A percentile compares a stretch with the other conserved stretches of the same genome.
These are phyloP conservation scores for Corythaixoides concolor DNA, from an alignment of 2,113 vertebrate genomes.

Conservation along the genomic window DNA sequence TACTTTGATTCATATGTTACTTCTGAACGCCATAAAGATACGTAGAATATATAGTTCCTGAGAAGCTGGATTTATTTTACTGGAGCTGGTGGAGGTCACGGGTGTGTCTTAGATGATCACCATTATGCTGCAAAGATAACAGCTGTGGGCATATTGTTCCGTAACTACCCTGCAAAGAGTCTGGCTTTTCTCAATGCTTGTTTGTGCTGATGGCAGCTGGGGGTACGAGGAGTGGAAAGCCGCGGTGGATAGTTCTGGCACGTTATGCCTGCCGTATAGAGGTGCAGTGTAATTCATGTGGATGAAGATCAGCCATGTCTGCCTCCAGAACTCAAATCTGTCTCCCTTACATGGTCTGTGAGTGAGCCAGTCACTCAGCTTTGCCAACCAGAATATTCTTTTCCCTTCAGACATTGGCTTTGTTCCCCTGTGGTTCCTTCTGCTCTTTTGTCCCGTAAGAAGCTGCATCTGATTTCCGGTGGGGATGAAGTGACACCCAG, in stretches of 20 bases:
- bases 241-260: not conserved
- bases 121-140: not conserved
- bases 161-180: not conserved
- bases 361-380: not conserved
- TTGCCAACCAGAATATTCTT: not conserved
- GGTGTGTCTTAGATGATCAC: not conserved
- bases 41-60: not conserved
- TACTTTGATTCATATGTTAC: not conserved
- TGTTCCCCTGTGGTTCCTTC: not conserved
- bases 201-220: not conserved
- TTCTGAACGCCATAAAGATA: not conserved
- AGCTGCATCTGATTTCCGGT: not conserved
- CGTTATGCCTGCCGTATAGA: fast-evolving
- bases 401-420: not conserved
- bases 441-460: not conserved
- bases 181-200: not conserved
- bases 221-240: not conserved
- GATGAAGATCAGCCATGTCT: not conserved
- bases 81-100: fast-evolving
- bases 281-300: fast-evolving
- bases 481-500: not conserved
- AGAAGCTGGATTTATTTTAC: not conserved
- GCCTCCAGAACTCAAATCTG: not conserved
- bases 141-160: not conserved
- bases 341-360: not conserved